A percentile compares a stretch with the other conserved stretches of the same genome.
These are phyloP conservation scores for Eubasilissa regina DNA, from an alignment of 1,140 invertebrate genomes.

Conservation along the genomic window DNA sequence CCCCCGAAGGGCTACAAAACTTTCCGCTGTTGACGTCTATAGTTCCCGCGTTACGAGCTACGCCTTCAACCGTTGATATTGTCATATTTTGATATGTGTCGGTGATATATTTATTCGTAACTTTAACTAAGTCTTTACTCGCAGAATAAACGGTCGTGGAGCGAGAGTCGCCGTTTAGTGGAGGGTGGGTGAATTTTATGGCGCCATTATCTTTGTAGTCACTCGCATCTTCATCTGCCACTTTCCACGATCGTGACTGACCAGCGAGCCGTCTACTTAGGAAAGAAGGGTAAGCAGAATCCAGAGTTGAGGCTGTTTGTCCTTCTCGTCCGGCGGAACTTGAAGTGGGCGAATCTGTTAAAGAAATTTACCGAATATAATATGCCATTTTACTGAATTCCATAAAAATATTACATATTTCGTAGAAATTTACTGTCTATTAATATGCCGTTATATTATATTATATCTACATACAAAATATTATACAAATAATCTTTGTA, in stretches of 20 bases:
- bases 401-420: too few relatives aligned
- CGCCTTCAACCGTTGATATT: neutral
- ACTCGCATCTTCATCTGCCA: neutral
- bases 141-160: neutral
- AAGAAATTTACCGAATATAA: neutral
- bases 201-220: neutral
- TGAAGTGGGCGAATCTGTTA: constrained; percentile 17
- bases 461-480: too few relatives aligned
- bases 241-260: constrained; percentile 1
- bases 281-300: neutral
- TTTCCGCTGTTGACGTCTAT: neutral
- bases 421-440: too few relatives aligned
- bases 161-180: too few relatives aligned
- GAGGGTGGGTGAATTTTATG: too few relatives aligned
- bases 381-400: too few relatives aligned
- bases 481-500: too few relatives aligned
- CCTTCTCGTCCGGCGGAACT: neutral
- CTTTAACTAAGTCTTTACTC: neutral
- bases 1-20: neutral
- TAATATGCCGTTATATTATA: too few relatives aligned
- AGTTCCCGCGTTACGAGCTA: neutral
- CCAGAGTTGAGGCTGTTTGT: neutral
- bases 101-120: neutral
- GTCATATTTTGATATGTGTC: constrained; percentile 21
- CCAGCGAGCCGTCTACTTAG: neutral